Percentiles rank a stretch among this genome's conserved stretches.
phyloP scores from a whole-genome alignment of 2,888 invertebrate genomes.

The Labia minor region DNA sequence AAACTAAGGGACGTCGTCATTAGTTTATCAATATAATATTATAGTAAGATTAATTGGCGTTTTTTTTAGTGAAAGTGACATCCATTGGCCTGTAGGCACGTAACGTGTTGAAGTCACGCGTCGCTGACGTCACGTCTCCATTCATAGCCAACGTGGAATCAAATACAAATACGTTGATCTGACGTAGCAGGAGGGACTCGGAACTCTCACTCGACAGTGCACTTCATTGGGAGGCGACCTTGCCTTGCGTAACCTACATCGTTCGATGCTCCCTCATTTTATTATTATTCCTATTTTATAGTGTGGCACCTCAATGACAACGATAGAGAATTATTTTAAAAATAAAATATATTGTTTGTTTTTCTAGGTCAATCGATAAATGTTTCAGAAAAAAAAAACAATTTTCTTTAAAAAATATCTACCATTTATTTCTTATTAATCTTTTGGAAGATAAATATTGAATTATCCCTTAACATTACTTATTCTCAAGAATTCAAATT shows the following conservation, averaged over 20 bases:
- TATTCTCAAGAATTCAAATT: too few species aligned
- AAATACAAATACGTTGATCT: neutral
- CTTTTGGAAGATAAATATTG: too few species aligned
- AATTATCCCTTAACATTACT: too few species aligned
- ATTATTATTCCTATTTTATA: neutral
- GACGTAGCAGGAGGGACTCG: neutral
- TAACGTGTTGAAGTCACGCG: neutral
- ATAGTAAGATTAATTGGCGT: neutral
- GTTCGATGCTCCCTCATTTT: slow-evolving; percentile 3
- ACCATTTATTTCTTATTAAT: too few species aligned
- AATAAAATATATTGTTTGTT: too few species aligned
- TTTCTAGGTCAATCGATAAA: too few species aligned
- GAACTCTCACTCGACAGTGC: neutral
- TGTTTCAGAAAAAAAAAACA: too few species aligned
- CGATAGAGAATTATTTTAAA: too few species aligned
- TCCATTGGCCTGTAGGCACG: neutral
- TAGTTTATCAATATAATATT: too few species aligned
- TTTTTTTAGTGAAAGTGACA: neutral
- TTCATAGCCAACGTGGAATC: neutral
- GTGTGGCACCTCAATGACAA: neutral
- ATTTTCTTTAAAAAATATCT: too few species aligned
- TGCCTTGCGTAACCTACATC: neutral
- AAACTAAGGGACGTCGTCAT: too few species aligned
- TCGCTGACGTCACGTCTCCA: neutral
- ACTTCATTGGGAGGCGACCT: neutral